Conservation (phyloP, 2,113 vertebrate species). For the Tragelaphus imberbis region DNA sequence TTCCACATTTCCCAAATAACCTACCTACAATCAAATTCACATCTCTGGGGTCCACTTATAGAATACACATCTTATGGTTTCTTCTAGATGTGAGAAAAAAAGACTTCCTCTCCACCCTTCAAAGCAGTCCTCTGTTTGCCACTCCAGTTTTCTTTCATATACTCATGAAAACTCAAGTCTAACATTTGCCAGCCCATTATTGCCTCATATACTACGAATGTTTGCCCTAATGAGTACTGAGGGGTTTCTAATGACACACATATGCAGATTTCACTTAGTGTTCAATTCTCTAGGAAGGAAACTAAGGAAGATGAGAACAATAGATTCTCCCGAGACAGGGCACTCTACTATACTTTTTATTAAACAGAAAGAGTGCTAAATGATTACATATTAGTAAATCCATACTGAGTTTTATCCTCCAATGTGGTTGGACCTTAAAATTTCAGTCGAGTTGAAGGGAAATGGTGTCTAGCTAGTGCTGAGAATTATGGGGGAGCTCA, state of each 20-base stretch:
- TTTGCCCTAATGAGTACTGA: not conserved
- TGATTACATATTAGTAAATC: not conserved
- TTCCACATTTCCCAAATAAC: not conserved
- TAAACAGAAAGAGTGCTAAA: not conserved
- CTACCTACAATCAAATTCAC: not conserved
- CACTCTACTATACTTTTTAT: not conserved
- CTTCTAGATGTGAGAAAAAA: not conserved
- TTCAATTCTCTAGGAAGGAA: not conserved
- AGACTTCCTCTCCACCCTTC: not conserved
- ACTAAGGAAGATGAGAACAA: too few relatives aligned
- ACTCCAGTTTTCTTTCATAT: not conserved
- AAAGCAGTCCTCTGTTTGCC: not conserved
- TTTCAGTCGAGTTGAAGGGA: not conserved
- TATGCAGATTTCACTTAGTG: not conserved
- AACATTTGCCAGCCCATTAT: not conserved
- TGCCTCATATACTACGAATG: not conserved
- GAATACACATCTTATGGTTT: not conserved
- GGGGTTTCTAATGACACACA: not conserved
- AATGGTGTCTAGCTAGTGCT: not conserved
- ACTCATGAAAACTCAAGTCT: not conserved
- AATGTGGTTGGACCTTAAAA: not conserved
- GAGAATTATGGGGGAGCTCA: not conserved
- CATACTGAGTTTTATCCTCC: not conserved
- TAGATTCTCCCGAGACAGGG: not conserved
- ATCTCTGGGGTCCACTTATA: not conserved